phyloP scores from a whole-genome alignment of 37 sponge, comb jelly and placozoan genomes.

The Tethya wilhelma region DNA sequence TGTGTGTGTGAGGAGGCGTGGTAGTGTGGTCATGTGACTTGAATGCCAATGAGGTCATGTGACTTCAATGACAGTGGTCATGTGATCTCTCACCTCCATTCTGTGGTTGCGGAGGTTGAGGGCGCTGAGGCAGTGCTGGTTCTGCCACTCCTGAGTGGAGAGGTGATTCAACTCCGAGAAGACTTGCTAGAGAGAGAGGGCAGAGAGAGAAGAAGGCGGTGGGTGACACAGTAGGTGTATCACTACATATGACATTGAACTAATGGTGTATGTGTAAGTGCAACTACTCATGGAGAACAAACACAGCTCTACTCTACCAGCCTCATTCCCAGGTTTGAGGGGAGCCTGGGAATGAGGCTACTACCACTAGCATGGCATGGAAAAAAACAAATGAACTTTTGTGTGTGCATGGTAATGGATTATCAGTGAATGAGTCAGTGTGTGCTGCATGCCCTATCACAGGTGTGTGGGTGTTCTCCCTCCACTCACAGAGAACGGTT shows the following conservation, averaged over 20 bases:
- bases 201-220: background rate
- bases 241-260: background rate
- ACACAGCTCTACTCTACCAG: too few species aligned
- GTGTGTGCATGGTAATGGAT: too few species aligned
- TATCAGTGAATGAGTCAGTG: too few species aligned
- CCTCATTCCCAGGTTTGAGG: too few species aligned
- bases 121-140: constrained; percentile 47
- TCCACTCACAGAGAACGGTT: constrained; percentile 26
- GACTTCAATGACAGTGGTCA: too few species aligned
- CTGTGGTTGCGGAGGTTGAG: constrained; percentile 56
- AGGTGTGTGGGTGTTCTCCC: too few species aligned
- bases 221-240: background rate
- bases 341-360: too few species aligned
- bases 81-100: constrained; percentile 40
- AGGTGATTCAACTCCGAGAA: constrained; percentile 55
- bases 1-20: background rate
- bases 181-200: constrained; percentile 7
- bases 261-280: background rate
- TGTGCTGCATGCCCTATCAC: too few species aligned
- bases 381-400: too few species aligned
- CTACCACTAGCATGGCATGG: too few species aligned
- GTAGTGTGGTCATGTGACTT: background rate
- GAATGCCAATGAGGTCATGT: background rate
- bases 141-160: constrained; percentile 52
- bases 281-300: background rate